phyloP scores from a whole-genome alignment of 2,797 vertebrate species.

The Epinephelus malabaricus region DNA sequence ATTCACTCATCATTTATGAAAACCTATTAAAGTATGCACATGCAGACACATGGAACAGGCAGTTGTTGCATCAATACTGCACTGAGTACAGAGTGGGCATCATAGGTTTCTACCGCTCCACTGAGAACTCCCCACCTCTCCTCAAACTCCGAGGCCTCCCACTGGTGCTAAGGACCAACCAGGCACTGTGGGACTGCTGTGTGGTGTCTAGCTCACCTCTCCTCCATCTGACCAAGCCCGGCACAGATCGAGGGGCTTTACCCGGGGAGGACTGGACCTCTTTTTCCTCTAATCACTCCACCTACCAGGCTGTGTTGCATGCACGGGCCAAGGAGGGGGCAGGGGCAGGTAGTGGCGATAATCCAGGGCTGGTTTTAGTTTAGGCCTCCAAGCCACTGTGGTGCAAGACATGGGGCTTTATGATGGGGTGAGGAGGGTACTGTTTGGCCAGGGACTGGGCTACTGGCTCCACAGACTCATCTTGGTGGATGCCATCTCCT shows the following conservation, averaged over 20 bases:
- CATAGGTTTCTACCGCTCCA: constrained; percentile 97
- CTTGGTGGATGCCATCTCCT: constrained; percentile 94
- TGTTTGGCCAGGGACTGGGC: constrained; percentile 95
- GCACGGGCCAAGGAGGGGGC: constrained; percentile 82
- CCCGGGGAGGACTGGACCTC: constrained; percentile 96
- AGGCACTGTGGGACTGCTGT: constrained; percentile 92
- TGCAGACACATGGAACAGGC: constrained; percentile 96
- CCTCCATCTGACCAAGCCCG: constrained; percentile 92
- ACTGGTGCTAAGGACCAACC: constrained; percentile 91
- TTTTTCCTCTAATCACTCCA: constrained; percentile 96
- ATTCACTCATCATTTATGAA: constrained; percentile 94
- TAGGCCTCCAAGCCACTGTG: constrained; percentile 88
- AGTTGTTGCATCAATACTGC: constrained; percentile 97
- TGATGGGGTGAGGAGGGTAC: constrained; percentile 94
- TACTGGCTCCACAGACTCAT: constrained; percentile 98
- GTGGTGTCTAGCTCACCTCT: constrained; percentile 93
- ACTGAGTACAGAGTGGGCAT: constrained; percentile 96
- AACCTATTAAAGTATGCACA: constrained; percentile 95
- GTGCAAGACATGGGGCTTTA: constrained; percentile 95
- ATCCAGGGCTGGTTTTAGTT: constrained; percentile 69
- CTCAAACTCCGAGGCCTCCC: constrained; percentile 92
- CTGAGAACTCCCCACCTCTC: constrained; percentile 92
- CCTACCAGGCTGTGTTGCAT: constrained; percentile 94
- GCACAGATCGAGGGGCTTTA: constrained; percentile 90
- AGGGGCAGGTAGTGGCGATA: constrained; percentile 77